These are phyloP conservation scores for Antedon mediterranea DNA, from an alignment of 53 echinoderm and acorn worm species.

Conservation along the genomic window DNA sequence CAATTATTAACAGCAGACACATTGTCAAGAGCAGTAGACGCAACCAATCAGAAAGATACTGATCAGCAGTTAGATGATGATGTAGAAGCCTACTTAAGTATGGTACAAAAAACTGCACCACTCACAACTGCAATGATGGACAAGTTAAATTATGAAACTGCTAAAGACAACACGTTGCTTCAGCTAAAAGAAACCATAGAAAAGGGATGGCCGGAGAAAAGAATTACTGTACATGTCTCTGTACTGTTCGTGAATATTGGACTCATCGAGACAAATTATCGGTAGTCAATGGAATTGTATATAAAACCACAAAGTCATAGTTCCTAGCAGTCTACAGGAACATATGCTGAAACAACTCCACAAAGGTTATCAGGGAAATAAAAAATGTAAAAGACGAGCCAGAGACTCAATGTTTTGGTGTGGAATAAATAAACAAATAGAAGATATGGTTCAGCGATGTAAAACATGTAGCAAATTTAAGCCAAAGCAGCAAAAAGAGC, in stretches of 20 bases:
- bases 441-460: not conserved
- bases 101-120: slow-evolving; percentile 15
- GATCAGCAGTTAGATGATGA: slow-evolving; percentile 8
- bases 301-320: not conserved
- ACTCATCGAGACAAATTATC: not conserved
- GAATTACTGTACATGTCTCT: no score
- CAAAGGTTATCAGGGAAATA: not conserved
- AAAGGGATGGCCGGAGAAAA: slow-evolving; percentile 15
- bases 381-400: not conserved
- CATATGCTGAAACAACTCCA: not conserved
- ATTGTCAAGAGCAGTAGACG: slow-evolving; percentile 31
- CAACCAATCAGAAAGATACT: not conserved
- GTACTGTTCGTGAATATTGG: no score
- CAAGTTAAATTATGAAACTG: slow-evolving; percentile 19
- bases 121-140: slow-evolving; percentile 15
- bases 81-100: slow-evolving; percentile 23
- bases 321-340: not conserved
- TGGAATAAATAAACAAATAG: not conserved
- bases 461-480: not conserved
- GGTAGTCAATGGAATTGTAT: not conserved
- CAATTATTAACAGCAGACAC: slow-evolving; percentile 23
- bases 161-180: slow-evolving; percentile 15
- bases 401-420: not conserved
- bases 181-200: slow-evolving; percentile 11
- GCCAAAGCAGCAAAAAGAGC: not conserved